Evolutionary conservation across 1,140 invertebrate species (phyloP).

Genomic region (Papilio aristodemus): DNA sequence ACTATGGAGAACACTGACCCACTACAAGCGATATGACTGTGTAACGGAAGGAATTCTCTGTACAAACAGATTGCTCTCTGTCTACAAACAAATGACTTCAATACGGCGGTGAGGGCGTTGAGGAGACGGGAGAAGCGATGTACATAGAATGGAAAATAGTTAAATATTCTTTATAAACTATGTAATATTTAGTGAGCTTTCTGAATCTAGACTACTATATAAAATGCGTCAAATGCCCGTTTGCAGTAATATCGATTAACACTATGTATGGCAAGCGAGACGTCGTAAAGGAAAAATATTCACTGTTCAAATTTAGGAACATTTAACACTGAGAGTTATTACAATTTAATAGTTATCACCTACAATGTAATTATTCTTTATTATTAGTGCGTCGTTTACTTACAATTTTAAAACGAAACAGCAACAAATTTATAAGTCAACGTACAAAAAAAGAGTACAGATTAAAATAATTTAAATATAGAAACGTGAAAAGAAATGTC

Average conservation of each 20-base stretch:
- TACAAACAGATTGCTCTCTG: neutral
- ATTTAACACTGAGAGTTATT: slow-evolving; percentile 79
- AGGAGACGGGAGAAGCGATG: slow-evolving; percentile 2
- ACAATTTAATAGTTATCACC: slow-evolving; percentile 72
- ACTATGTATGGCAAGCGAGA: slow-evolving; percentile 74
- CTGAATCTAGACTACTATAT: slow-evolving; percentile 42
- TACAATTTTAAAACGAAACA: slow-evolving; percentile 52
- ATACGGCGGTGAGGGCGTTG: neutral
- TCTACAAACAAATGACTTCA: neutral
- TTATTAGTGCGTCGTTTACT: slow-evolving; percentile 55
- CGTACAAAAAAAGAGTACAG: slow-evolving; percentile 50
- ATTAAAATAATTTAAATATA: slow-evolving; percentile 39
- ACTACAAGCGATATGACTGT: neutral
- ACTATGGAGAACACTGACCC: neutral
- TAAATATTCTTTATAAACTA: slow-evolving; percentile 27
- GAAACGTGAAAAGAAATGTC: slow-evolving; percentile 36
- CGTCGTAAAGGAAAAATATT: slow-evolving; percentile 65
- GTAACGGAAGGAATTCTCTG: slow-evolving; percentile 1
- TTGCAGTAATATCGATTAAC: slow-evolving; percentile 42
- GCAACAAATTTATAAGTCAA: slow-evolving; percentile 53
- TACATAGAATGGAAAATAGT: slow-evolving; percentile 5
- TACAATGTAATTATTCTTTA: slow-evolving; percentile 61
- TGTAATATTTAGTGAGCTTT: slow-evolving; percentile 27
- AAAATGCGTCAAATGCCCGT: slow-evolving; percentile 29
- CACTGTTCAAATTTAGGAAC: slow-evolving; percentile 79